phyloP scores from a whole-genome alignment of 2,797 vertebrate species.

The Chloroceryle inda region DNA sequence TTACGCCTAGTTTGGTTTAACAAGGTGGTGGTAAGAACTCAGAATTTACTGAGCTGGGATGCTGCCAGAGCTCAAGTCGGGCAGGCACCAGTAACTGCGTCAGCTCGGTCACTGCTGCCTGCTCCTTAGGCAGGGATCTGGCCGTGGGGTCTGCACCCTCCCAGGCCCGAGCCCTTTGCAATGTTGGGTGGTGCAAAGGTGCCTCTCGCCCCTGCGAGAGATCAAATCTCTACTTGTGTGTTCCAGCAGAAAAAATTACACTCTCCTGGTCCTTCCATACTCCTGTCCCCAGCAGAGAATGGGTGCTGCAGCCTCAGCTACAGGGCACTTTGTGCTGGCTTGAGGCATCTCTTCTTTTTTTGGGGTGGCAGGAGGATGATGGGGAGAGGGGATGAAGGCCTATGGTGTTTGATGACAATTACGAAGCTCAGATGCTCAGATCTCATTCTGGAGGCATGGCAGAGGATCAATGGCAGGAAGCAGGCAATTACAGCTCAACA shows the following conservation, averaged over 20 bases:
- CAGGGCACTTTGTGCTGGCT: not conserved
- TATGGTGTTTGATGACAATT: not conserved
- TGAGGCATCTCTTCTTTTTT: not conserved
- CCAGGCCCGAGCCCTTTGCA: not conserved
- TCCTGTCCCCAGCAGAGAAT: not conserved
- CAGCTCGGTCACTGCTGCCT: not conserved
- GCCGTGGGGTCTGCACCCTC: not conserved
- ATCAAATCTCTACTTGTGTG: not conserved
- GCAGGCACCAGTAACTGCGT: not conserved
- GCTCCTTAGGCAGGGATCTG: rapidly evolving
- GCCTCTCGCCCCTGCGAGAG: not conserved
- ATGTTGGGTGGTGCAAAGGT: not conserved
- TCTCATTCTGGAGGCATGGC: not conserved
- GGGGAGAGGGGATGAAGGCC: not conserved
- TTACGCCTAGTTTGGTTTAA: not conserved
- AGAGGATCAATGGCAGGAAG: not conserved
- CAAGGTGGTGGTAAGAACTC: not conserved
- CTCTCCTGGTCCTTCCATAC: rapidly evolving
- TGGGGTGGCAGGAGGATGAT: not conserved
- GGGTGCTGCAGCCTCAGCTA: rapidly evolving
- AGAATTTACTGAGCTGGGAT: not conserved
- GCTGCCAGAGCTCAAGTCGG: not conserved
- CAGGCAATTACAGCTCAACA: not conserved
- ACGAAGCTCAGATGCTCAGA: not conserved
- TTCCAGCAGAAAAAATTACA: not conserved